These are phyloP conservation scores for Parnassius smintheus DNA, from an alignment of 2,888 invertebrate species.

Conservation along the genomic window DNA sequence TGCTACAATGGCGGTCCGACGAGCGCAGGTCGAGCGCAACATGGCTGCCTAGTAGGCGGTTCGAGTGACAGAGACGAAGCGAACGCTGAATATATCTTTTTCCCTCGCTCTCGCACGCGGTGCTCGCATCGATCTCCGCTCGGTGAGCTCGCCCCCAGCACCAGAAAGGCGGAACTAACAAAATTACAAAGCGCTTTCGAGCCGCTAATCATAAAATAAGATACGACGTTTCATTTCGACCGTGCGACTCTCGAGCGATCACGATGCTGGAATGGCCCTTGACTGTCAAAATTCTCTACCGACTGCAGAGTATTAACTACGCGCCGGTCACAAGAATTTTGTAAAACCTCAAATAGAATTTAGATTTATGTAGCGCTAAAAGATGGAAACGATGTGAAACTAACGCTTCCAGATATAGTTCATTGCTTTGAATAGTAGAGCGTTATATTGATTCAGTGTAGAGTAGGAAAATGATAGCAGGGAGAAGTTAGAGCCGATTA, in stretches of 20 bases:
- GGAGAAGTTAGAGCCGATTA: constrained; percentile 25
- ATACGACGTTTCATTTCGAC: constrained; percentile 82
- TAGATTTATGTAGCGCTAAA: constrained; percentile 47
- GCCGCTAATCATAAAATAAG: constrained; percentile 82
- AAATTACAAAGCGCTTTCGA: constrained; percentile 82
- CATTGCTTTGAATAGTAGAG: constrained; percentile 31
- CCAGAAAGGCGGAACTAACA: constrained; percentile 82
- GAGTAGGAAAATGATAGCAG: constrained; percentile 19
- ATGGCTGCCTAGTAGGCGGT: constrained; percentile 81
- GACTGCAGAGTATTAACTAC: constrained; percentile 71
- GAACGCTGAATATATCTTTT: constrained; percentile 55
- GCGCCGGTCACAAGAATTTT: constrained; percentile 57
- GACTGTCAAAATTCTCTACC: constrained; percentile 79
- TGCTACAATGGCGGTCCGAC: constrained; percentile 81
- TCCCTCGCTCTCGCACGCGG: constrained; percentile 70
- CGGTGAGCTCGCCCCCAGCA: constrained; percentile 78
- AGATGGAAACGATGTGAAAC: constrained; percentile 34
- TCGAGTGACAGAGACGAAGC: constrained; percentile 68
- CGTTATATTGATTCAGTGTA: constrained; percentile 27
- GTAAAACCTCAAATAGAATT: constrained; percentile 59
- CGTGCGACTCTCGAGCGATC: constrained; percentile 79
- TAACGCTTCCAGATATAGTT: constrained; percentile 31
- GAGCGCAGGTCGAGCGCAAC: constrained; percentile 81
- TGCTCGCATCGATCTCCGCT: constrained; percentile 79
- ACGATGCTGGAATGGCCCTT: constrained; percentile 79